Evolutionary conservation across 2,797 vertebrate species (phyloP), one percentile per base, ranked within the genome.

Genomic region (Coluber constrictor): DNA sequence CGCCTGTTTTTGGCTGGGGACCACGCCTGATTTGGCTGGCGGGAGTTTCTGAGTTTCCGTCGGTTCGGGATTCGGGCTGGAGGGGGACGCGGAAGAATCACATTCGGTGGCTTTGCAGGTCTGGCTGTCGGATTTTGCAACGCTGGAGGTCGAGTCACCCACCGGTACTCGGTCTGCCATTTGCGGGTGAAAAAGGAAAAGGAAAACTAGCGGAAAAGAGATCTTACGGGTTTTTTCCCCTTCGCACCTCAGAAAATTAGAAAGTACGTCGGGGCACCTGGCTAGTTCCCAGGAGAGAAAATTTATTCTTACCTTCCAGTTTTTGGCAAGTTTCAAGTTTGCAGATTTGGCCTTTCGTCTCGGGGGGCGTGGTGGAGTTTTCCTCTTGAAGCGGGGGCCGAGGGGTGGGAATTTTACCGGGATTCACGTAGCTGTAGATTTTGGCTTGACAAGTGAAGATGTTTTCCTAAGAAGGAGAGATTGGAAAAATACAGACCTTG

Each of bases 341-440:
- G 87, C 98, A 47, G 43, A 43, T 97, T 93, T 98, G 97, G 96
- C 97, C 95, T 96, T 97, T 98, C 92, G 97, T 97, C 55, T 99
- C 98, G 94, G 98, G 98, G 90, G 98, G 97, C 92, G 97, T 96
- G 94, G 98, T 97, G 15, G 97, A 98, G 96, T 98, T 98, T 92
- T 98, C 98, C 94, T 99, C 98, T 95, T 98, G 98, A 94, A 98
- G 98, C 0, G 98, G 97, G 32, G 98, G 96, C 27, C 98, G 97
- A 94, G 96, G 95, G 95, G 96, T 96, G 94, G 97, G 93, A 93
- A 98, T 95, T 96, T 98, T 98, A 97, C 95, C 97, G 93, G 98
- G 96, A 96, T 97, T 98, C 96, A 99, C 96, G 96, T 98, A 98
- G 94, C 97, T 96, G 95, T 98, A 98, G 95, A 98, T 96, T 96